Conservation (phyloP, 1,140 invertebrate genomes). For the Orchesella cincta region DNA sequence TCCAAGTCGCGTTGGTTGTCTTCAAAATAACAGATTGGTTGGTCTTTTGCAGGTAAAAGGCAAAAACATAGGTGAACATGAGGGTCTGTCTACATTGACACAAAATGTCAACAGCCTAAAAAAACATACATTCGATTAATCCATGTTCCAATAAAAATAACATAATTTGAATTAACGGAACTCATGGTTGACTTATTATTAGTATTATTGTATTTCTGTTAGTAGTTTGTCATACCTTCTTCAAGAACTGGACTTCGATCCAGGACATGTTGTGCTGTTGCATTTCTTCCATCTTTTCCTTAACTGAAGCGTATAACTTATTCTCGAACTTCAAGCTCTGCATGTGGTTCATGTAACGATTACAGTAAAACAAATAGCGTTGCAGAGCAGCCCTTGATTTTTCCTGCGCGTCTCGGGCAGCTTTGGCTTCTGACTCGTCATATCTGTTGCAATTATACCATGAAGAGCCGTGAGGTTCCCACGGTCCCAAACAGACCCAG, state of each 20-base stretch:
- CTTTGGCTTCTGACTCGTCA: constrained; percentile 95
- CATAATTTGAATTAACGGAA: neutral
- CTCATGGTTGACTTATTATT: neutral
- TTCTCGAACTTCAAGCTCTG: constrained; percentile 97
- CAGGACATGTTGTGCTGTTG: constrained; percentile 99
- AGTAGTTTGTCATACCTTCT: constrained; percentile 63
- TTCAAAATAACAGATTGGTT: constrained; percentile 92
- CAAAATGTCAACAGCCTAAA: constrained; percentile 86
- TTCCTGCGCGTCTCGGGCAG: constrained; percentile 93
- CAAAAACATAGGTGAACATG: constrained; percentile 99
- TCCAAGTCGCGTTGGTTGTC: constrained; percentile 98
- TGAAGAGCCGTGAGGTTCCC: constrained; percentile 97
- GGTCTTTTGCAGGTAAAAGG: constrained; percentile 95
- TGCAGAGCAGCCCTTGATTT: constrained; percentile 85
- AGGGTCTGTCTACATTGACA: constrained; percentile 96
- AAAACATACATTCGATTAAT: neutral
- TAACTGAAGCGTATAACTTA: constrained; percentile 90
- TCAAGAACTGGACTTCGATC: constrained; percentile 98
- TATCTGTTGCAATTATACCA: constrained; percentile 97
- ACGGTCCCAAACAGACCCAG: constrained; percentile 98
- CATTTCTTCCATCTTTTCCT: constrained; percentile 99
- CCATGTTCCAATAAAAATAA: neutral
- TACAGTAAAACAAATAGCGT: constrained; percentile 97
- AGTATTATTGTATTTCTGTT: neutral
- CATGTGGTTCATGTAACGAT: constrained; percentile 99